Conservation (phyloP, 2,797 vertebrate genomes). For the Onychomys torridus region DNA sequence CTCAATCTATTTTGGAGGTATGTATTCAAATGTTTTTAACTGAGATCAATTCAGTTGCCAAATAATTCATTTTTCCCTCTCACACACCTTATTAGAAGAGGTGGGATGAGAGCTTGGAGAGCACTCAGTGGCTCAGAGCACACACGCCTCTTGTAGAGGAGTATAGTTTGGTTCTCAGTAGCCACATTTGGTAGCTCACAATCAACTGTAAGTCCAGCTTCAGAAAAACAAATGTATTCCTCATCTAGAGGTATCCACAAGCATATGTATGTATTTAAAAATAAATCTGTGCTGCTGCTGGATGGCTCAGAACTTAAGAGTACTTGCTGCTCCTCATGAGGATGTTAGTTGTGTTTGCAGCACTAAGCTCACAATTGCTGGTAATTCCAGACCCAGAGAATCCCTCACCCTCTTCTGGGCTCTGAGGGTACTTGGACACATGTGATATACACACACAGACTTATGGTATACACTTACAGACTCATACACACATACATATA, state of each 20-base stretch:
- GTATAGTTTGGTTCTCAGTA: background rate
- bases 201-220: background rate
- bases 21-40: background rate
- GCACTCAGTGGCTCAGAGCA: too few relatives aligned
- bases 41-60: background rate
- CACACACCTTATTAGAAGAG: background rate
- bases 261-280: background rate
- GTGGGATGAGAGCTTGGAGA: background rate
- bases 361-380: background rate
- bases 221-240: background rate
- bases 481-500: background rate
- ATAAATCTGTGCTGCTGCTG: background rate
- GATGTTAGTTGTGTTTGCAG: background rate
- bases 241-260: background rate
- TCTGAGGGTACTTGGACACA: too few relatives aligned
- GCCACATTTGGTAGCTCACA: background rate
- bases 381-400: too few relatives aligned
- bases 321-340: background rate
- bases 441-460: background rate
- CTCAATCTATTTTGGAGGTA: background rate
- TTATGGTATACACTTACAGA: background rate
- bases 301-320: background rate
- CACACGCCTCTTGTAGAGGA: background rate
- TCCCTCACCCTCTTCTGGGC: background rate
- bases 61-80: background rate